Evolutionary conservation across 2,888 invertebrate species (phyloP), one percentile per base, ranked within the genome.

Genomic region (Dasypolia templi): DNA sequence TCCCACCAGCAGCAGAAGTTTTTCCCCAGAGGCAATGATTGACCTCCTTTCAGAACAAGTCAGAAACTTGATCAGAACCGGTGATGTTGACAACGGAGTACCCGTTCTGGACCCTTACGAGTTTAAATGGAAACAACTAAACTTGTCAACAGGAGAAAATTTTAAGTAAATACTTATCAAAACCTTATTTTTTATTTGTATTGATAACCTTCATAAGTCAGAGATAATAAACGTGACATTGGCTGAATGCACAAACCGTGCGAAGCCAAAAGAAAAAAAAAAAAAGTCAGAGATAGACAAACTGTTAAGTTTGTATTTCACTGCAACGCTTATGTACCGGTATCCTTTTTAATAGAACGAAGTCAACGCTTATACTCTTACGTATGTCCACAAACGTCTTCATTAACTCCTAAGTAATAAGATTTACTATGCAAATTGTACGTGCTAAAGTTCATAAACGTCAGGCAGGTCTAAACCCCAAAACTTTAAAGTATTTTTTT

Each of bases 91-190:
- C 2, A 61, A 81, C 26, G 76, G 68, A 19, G 68, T 86, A 14
- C 86, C 86, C 11, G 63, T 85, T 12, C 49, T 86, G 26, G 88
- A 88, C n/a, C 84, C 86, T 0, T 81, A 81, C 42, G 70, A 79
- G n/a, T 80, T 85, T 32, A 59, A 81, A 4, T 44, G 61, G 35
- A 56, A 66, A 19, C 71, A 79, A 39, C 53, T 81, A n/a, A 69
- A 61, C 14, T n/a, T 81, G 0, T n/a, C 2, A 11, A 14, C 14
- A 0, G 80, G 75, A 65, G 79, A 76, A 35, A 77, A 81, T 32
- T 74, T 87, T 32, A 83, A 44, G 59, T 77, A 58, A 39, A 56
- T 75, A 58, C 1, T 1, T 59, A 32, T 35, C 2, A 44, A 19
- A 44, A 58, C 17, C 11, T 44, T 35, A 0, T 39, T 17, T 35